Evolutionary conservation across 2,888 invertebrate species (phyloP), one percentile per base, ranked within the genome.

Genomic region (Lamellibrachia columna): DNA sequence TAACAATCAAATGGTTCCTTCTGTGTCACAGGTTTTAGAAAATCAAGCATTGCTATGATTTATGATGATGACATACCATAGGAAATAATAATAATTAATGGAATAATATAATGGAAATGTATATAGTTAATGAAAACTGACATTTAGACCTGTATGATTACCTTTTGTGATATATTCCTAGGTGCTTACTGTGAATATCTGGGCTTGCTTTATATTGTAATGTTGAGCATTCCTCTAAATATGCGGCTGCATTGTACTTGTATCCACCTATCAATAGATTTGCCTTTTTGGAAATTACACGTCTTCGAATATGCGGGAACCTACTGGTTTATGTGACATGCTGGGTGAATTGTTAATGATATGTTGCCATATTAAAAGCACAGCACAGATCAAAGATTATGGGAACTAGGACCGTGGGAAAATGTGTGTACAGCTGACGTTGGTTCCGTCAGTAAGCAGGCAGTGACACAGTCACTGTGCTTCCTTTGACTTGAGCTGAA

Each of bases 351-450:
- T 75, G 6, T 22, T 75, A 75, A 75, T 75, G 75, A 75, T 75
- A 75, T 75, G 75, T 11, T 75, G 75, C 75, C 75, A 75, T 75
- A 75, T 75, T 75, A 75, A 75, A 75, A 75, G 75, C 75, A 75
- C 75, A 75, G 75, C 75, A 22, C 75, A 75, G 75, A 22, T 75
- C 75, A 75, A 75, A 75, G 75, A 75, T 75, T 75, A 75, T 75
- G 75, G 75, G 75, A 22, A 75, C 15, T 75, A 11, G 22, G 75
- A 75, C 75, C 75, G 75, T 75, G 75, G 75, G 75, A 75, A 75
- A 75, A 75, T 75, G 75, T 75, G 11, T n/a, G 22, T 75, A 22
- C 75, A 75, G 22, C 22, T 75, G 75, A 75, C 22, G 22, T 75
- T 75, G 75, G 75, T 75, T n/a, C 75, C 22, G 22, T 75, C 75